Base-by-base conservation (phyloP, 2,113 vertebrate species). In the Brachypodius melanocephalos region DNA sequence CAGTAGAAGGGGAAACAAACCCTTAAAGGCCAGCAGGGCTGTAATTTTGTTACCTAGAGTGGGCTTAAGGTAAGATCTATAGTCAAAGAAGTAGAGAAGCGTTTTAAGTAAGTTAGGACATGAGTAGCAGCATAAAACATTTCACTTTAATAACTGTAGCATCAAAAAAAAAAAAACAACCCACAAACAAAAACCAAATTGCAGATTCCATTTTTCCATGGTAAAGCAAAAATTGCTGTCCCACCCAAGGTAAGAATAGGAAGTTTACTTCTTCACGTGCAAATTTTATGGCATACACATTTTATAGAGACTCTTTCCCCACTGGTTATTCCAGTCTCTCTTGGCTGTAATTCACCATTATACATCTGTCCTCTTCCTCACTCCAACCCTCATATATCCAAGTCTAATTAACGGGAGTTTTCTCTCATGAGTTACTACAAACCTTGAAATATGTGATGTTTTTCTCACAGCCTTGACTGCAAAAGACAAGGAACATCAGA, bases 231-330 rank as follows among this genome's bases (percentile, higher is more conserved):
- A 75, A 55, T 13, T 58, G 1, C 13, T 65, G 48, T 38, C 9
- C 17, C 12, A 19, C 17, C 13, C 5, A 49, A 74, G 8, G 13
- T 49, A 49, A 29, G 6, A 45, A 10, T 2, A 32, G 25, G 16
- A 63, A 63, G 4, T 72, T 73, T 63, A 14, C 5, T 38, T 59
- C 21, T 55, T 57, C 29, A 48, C 11, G 6, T 34, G 8, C 21
- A 21, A 40, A 0, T 6, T 48, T 3, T 5, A 15, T 40, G 14
- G 17, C 34, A 26, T 17, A 12, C 14, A 20, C 0, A 5, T 51
- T 58, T 81, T 46, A 32, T 13, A 49, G 4, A 74, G 4, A 25
- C 10, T 16, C 21, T 76, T 78, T 80, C 14, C 5, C 54, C 52
- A 5, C 8, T 58, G 10, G 6, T 62, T 45, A 67, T 81, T 81